A percentile compares a stretch with the other conserved stretches of the same genome.
These are phyloP conservation scores for Xylocampa areola DNA, from an alignment of 2,888 invertebrate species.

Conservation along the genomic window DNA sequence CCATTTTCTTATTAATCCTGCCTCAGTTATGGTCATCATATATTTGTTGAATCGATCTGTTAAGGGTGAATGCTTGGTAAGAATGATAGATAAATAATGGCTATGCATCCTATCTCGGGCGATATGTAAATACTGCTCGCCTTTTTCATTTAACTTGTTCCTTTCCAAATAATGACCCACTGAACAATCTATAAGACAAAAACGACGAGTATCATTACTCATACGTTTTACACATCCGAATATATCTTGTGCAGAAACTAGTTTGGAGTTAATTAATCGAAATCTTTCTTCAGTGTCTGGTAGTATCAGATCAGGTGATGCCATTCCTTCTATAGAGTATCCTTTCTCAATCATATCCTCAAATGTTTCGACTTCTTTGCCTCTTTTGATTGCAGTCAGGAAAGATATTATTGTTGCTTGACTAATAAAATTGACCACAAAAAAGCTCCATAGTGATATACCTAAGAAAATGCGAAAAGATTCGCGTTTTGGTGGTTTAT, in stretches of 20 bases:
- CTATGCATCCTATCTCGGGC: conserved; percentile 81
- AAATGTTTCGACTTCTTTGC: conserved; percentile 82
- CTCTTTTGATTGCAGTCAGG: conserved; percentile 80
- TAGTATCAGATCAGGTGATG: conserved; percentile 81
- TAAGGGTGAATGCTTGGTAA: conserved; percentile 76
- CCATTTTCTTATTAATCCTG: conserved; percentile 83
- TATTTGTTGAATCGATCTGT: conserved; percentile 73
- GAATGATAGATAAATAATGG: conserved; percentile 76
- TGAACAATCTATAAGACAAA: conserved; percentile 84
- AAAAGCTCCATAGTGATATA: conserved; percentile 81
- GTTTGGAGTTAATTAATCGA: conserved; percentile 73
- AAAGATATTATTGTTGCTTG: conserved; percentile 85
- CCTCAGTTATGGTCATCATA: conserved; percentile 76
- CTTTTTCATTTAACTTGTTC: conserved; percentile 76
- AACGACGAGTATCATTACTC: conserved; percentile 72
- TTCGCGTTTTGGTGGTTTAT: conserved; percentile 71
- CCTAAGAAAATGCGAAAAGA: conserved; percentile 78
- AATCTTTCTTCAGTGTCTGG: conserved; percentile 79
- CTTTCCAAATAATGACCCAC: conserved; percentile 75
- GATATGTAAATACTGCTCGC: conserved; percentile 82
- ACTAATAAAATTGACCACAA: conserved; percentile 79
- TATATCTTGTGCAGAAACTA: conserved; percentile 69
- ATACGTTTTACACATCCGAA: conserved; percentile 74
- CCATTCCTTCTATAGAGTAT: conserved; percentile 80
- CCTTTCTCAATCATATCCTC: conserved; percentile 81